Evolutionary conservation across 35 echinoderm and acorn worm species (phyloP).

Genomic region (Apostichopus japonicus): DNA sequence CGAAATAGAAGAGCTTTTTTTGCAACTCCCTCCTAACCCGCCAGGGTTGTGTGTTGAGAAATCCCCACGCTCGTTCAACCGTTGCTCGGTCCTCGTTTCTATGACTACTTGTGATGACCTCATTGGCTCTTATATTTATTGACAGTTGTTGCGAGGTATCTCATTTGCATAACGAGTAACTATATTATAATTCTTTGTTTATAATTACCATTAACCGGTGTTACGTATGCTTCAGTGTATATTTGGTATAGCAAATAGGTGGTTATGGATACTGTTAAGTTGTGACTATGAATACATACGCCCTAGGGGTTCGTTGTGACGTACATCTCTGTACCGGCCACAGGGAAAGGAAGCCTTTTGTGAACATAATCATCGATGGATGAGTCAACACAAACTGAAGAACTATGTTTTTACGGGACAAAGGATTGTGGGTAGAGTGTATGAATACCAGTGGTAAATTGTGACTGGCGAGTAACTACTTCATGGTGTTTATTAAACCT

Average conservation of each 20-base stretch:
- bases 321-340: background rate
- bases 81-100: conserved; percentile 9
- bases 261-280: background rate
- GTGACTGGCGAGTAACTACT: conserved; percentile 42
- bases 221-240: background rate
- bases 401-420: conserved; percentile 44
- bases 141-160: background rate
- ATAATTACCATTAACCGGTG: conserved; percentile 8
- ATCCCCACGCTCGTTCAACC: conserved; percentile 23
- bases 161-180: conserved; percentile 17
- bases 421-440: conserved; percentile 54
- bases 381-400: conserved; percentile 49
- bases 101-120: conserved; percentile 30
- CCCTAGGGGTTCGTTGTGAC: conserved; percentile 15
- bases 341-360: conserved; percentile 30
- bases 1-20: background rate
- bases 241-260: background rate
- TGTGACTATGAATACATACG: background rate
- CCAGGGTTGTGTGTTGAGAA: conserved; percentile 6
- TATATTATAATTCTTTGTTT: conserved; percentile 1
- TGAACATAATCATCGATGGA: conserved; percentile 43
- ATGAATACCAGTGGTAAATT: conserved; percentile 40
- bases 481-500: conserved; percentile 51
- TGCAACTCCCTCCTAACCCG: background rate
- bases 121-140: conserved; percentile 6